A percentile compares a stretch with the other conserved stretches of the same genome.
These are phyloP conservation scores for Ectropis crepuscularia DNA, from an alignment of 2,888 invertebrate species.

Conservation along the genomic window DNA sequence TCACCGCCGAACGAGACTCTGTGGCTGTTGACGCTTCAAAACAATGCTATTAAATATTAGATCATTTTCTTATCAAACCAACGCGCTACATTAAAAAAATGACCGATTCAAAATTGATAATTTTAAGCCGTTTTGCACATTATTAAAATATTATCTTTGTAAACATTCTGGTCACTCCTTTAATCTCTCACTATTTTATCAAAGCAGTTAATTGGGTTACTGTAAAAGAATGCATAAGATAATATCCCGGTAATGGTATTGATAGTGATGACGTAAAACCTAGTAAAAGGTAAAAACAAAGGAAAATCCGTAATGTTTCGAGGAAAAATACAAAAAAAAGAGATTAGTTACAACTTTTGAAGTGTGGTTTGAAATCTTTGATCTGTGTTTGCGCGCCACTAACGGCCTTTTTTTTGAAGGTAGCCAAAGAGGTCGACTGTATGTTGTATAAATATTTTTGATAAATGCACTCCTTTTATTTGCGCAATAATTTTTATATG, in stretches of 20 bases:
- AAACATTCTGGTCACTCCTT: background rate
- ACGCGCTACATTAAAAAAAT: background rate
- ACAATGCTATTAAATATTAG: conserved; percentile 15
- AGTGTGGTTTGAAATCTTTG: conserved; percentile 60
- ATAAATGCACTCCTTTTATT: conserved; percentile 70
- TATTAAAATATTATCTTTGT: background rate
- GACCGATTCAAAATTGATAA: conserved; percentile 3
- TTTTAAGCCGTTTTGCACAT: background rate
- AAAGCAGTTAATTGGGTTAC: conserved; percentile 12
- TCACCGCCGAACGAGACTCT: conserved; percentile 43
- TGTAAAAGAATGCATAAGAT: conserved; percentile 6
- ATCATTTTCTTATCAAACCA: conserved; percentile 9
- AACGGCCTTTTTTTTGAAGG: conserved; percentile 56
- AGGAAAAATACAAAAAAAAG: too few relatives aligned
- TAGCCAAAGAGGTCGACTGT: conserved; percentile 55
- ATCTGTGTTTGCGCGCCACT: conserved; percentile 73
- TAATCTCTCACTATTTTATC: conserved; percentile 11
- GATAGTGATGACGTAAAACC: conserved; percentile 2
- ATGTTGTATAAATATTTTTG: conserved; percentile 75
- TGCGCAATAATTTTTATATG: conserved; percentile 69
- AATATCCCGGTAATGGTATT: background rate
- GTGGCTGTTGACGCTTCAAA: conserved; percentile 38
- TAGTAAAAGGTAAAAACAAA: background rate
- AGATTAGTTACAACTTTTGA: conserved; percentile 19
- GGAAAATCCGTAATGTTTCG: conserved; percentile 5